phyloP scores from a whole-genome alignment of 2,888 invertebrate species.

The Plagodis dolabraria region DNA sequence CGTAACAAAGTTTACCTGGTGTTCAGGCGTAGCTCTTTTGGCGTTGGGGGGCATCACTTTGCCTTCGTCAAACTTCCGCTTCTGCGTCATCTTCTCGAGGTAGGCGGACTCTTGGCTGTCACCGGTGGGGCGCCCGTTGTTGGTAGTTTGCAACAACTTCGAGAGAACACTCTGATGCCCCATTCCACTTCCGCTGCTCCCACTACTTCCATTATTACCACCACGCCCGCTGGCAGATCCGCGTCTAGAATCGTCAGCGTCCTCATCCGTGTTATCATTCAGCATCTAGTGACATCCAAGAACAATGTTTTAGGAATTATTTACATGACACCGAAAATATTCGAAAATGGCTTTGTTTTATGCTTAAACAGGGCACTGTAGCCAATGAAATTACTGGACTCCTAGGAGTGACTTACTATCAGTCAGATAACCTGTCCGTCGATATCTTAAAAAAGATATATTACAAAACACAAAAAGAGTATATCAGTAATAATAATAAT shows the following conservation, averaged over 20 bases:
- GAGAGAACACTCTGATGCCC: slow-evolving; percentile 83
- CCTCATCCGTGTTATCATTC: slow-evolving; percentile 93
- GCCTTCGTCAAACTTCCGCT: slow-evolving; percentile 81
- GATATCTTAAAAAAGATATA: background rate
- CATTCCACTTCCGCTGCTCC: slow-evolving; percentile 36
- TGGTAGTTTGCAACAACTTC: slow-evolving; percentile 67
- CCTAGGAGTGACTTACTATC: too few relatives aligned
- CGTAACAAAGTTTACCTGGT: slow-evolving; percentile 59
- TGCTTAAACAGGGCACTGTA: background rate
- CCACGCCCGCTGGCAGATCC: slow-evolving; percentile 32
- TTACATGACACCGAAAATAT: too few relatives aligned
- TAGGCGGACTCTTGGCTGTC: slow-evolving; percentile 63
- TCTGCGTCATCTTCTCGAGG: slow-evolving; percentile 65
- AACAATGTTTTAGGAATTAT: too few relatives aligned
- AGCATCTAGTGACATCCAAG: slow-evolving; percentile 84
- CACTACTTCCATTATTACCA: slow-evolving; percentile 46
- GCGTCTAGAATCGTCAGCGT: slow-evolving; percentile 86
- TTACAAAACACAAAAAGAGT: too few relatives aligned
- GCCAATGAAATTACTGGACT: too few relatives aligned
- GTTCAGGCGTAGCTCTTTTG: slow-evolving; percentile 80
- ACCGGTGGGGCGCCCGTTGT: slow-evolving; percentile 57
- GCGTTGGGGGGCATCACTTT: slow-evolving; percentile 86
- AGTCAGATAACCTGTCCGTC: background rate
- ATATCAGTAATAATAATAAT: background rate
- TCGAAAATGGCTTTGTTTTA: too few relatives aligned